phyloP scores from a whole-genome alignment of 2,888 invertebrate genomes.

The Leistus spinibarbis region DNA sequence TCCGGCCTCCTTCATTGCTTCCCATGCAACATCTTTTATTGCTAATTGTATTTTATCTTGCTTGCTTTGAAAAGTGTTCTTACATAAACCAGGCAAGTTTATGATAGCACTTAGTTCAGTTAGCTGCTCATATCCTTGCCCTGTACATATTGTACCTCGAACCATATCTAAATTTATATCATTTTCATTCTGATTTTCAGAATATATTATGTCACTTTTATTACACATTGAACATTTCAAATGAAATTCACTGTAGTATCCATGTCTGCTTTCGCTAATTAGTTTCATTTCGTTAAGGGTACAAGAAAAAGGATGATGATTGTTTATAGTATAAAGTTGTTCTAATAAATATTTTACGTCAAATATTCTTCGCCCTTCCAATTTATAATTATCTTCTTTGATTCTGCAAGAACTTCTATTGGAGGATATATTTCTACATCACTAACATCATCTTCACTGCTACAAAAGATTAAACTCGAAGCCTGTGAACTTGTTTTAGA shows the following conservation, averaged over 20 bases:
- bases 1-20: conserved; percentile 1
- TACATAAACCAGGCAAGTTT: not conserved
- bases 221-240: conserved; percentile 5
- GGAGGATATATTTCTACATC: not conserved
- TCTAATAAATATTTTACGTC: not conserved
- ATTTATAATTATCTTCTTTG: not conserved
- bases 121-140: not conserved
- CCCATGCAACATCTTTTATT: not conserved
- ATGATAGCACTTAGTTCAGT: not conserved
- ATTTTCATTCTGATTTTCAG: not conserved
- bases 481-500: not conserved
- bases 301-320: conserved; percentile 2
- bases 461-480: not conserved
- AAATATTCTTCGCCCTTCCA: conserved; percentile 1
- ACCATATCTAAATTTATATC: conserved; percentile 1
- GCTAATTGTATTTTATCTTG: not conserved
- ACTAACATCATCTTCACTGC: not conserved
- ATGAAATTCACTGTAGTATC: conserved; percentile 1
- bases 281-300: not conserved
- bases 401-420: not conserved
- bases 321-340: not conserved
- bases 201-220: not conserved
- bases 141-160: not conserved
- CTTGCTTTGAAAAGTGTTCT: not conserved
- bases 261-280: not conserved